Evolutionary conservation across 2,888 invertebrate species (phyloP).

Genomic region (Neocrepidodera transversa): DNA sequence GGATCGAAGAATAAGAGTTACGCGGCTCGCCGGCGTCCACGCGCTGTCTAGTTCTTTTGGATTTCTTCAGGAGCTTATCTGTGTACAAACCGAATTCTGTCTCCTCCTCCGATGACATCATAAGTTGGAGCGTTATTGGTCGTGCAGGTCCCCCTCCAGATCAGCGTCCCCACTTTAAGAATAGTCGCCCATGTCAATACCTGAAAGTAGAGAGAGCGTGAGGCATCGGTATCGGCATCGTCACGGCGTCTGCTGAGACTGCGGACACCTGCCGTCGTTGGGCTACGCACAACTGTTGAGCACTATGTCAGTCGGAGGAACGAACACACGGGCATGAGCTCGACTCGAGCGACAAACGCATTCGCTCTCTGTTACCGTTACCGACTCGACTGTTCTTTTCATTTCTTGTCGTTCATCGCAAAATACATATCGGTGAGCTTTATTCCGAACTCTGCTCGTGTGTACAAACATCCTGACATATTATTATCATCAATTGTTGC

Average conservation of each 20-base stretch:
- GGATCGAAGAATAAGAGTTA: conserved; percentile 87
- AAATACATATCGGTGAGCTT: too few species aligned
- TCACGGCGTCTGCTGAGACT: conserved; percentile 45
- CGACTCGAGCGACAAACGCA: not conserved
- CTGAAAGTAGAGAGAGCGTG: conserved; percentile 51
- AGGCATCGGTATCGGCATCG: conserved; percentile 41
- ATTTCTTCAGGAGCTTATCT: conserved; percentile 91
- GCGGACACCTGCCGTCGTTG: conserved; percentile 49
- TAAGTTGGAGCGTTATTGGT: conserved; percentile 86
- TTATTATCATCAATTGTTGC: too few species aligned
- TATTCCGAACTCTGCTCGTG: too few species aligned
- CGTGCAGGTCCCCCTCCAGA: conserved; percentile 66
- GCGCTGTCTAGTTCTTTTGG: conserved; percentile 93
- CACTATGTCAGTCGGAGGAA: conserved; percentile 21
- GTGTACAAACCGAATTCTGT: conserved; percentile 92
- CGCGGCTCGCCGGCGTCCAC: conserved; percentile 96
- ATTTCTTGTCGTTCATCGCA: not conserved
- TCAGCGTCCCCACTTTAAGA: conserved; percentile 65
- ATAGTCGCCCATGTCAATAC: conserved; percentile 63
- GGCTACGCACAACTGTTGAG: conserved; percentile 46
- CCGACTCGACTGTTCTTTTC: not conserved
- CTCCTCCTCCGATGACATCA: conserved; percentile 98
- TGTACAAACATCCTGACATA: too few species aligned
- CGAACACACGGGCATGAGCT: not conserved
- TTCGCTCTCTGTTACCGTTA: not conserved